Conservation (phyloP, 1,140 invertebrate species). For the Antheraea mylitta region DNA sequence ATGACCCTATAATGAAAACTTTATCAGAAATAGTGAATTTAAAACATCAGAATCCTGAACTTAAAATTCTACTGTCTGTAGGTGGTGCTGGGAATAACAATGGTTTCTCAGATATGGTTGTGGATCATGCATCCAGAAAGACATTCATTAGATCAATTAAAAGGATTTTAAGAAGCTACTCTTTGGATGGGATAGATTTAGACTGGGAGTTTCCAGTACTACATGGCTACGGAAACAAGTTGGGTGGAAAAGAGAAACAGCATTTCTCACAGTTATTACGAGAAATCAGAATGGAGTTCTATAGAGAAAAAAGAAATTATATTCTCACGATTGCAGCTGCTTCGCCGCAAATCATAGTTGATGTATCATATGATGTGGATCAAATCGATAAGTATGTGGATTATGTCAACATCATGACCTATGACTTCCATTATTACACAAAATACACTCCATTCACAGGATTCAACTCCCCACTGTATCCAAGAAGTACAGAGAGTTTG, state of each 20-base stretch:
- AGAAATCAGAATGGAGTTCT: constrained; percentile 84
- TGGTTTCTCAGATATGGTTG: constrained; percentile 86
- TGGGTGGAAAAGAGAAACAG: constrained; percentile 77
- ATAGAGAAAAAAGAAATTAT: constrained; percentile 79
- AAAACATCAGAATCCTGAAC: constrained; percentile 82
- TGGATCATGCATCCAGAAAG: constrained; percentile 83
- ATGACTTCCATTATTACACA: constrained; percentile 92
- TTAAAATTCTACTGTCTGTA: constrained; percentile 89
- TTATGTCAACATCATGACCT: constrained; percentile 93
- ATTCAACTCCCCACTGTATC: constrained; percentile 89
- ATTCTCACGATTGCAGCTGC: constrained; percentile 88
- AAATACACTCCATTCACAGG: constrained; percentile 89
- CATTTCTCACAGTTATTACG: constrained; percentile 86
- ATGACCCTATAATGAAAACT: constrained; percentile 56
- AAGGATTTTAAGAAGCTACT: constrained; percentile 80
- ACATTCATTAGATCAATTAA: constrained; percentile 85
- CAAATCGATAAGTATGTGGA: constrained; percentile 90
- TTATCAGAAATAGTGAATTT: constrained; percentile 80
- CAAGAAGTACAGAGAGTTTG: constrained; percentile 79
- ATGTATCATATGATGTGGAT: constrained; percentile 87
- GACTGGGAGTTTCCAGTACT: constrained; percentile 93
- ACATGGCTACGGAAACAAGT: constrained; percentile 27
- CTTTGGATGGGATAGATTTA: constrained; percentile 89
- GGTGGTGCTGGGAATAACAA: constrained; percentile 82
- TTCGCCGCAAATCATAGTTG: constrained; percentile 85